Evolutionary conservation across 2,113 vertebrate species (phyloP).

Genomic region (Neodontobutis hainanensis): DNA sequence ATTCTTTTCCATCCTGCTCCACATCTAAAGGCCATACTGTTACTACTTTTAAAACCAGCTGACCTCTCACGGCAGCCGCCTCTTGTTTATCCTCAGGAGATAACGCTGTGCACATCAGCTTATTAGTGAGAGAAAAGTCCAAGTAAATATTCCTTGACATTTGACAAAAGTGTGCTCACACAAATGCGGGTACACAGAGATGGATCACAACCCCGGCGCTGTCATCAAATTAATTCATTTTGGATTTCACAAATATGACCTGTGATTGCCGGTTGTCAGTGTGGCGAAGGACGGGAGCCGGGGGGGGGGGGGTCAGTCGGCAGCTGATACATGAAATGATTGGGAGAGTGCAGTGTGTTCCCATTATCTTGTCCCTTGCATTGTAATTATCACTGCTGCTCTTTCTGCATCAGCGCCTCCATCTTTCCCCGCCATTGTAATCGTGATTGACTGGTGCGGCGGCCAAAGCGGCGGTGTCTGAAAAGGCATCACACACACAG

Average conservation of each 20-base stretch:
- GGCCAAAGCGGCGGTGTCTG: constrained; percentile 83
- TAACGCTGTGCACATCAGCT: constrained; percentile 29
- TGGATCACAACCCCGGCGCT: constrained; percentile 47
- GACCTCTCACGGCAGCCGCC: background rate
- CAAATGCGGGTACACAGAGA: constrained; percentile 32
- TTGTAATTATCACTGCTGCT: constrained; percentile 85
- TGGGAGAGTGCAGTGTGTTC: constrained; percentile 82
- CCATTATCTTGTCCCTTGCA: constrained; percentile 88
- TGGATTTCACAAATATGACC: constrained; percentile 80
- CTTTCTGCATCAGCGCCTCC: constrained; percentile 87
- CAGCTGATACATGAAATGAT: constrained; percentile 84
- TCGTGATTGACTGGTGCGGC: constrained; percentile 87
- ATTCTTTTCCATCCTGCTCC: background rate
- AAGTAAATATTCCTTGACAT: constrained; percentile 68
- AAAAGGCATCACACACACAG: constrained; percentile 83
- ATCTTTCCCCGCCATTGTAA: constrained; percentile 85
- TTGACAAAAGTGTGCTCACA: constrained; percentile 53
- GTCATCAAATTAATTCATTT: constrained; percentile 75
- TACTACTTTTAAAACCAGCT: background rate
- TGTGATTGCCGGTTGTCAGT: constrained; percentile 79
- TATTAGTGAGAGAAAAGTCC: constrained; percentile 32
- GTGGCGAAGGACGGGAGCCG: constrained; percentile 9
- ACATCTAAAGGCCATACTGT: background rate
- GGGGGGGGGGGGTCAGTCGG: constrained; percentile 67
- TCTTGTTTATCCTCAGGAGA: background rate